Conservation (phyloP, 2,888 invertebrate genomes). For the Caenorhabditis sinica region DNA sequence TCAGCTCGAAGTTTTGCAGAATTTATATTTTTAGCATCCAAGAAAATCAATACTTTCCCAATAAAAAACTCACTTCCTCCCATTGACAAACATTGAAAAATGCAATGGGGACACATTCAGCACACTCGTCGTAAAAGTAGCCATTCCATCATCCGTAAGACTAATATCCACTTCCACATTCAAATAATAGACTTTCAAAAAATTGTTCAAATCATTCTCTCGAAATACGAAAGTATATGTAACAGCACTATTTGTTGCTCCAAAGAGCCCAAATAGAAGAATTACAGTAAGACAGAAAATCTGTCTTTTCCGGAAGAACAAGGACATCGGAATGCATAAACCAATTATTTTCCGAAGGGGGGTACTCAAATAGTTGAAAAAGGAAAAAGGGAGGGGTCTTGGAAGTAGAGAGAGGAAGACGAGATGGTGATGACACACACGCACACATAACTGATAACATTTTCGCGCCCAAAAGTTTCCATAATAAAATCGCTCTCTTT, state of each 20-base stretch:
- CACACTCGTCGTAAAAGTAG: slow-evolving; percentile 40
- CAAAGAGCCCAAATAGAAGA: background rate
- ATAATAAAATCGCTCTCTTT: too few species aligned
- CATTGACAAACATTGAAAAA: slow-evolving; percentile 61
- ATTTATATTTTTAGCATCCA: too few species aligned
- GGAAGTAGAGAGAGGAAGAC: slow-evolving; percentile 11
- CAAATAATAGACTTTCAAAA: slow-evolving; percentile 34
- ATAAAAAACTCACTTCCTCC: slow-evolving; percentile 51
- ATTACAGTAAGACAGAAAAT: slow-evolving; percentile 9
- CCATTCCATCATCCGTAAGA: slow-evolving; percentile 22
- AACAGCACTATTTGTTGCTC: background rate
- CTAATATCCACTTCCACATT: slow-evolving; percentile 45
- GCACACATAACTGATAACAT: too few species aligned
- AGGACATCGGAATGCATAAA: slow-evolving; percentile 58
- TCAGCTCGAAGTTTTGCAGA: too few species aligned
- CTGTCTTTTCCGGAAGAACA: slow-evolving; percentile 17
- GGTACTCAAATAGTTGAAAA: background rate
- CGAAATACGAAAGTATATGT: slow-evolving; percentile 43
- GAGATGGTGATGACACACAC: background rate
- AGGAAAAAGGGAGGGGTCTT: background rate
- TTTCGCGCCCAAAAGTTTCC: too few species aligned
- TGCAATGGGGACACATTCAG: slow-evolving; percentile 40
- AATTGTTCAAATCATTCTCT: slow-evolving; percentile 44
- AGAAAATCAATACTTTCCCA: background rate
- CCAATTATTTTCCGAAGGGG: slow-evolving; percentile 24